These are phyloP conservation scores for Sinhomidia bicolor DNA, from an alignment of 2,888 invertebrate species.

Conservation along the genomic window DNA sequence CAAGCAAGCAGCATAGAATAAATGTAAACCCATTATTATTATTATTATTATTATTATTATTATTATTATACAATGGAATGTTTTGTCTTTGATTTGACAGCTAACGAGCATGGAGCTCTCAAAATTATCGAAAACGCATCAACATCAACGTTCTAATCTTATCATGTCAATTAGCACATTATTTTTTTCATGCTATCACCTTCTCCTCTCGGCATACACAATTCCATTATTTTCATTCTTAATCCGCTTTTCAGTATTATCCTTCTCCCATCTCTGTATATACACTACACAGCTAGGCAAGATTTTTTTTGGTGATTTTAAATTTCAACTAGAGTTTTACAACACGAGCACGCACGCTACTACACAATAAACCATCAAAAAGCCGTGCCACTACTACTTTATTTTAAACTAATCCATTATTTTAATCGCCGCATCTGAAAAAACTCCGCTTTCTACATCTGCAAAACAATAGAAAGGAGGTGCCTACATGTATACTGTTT, in stretches of 20 bases:
- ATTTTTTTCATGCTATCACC: slow-evolving; percentile 44
- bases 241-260: background rate
- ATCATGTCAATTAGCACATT: slow-evolving; percentile 42
- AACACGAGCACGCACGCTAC: background rate
- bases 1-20: background rate
- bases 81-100: background rate
- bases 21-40: background rate
- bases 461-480: slow-evolving; percentile 38
- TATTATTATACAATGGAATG: background rate
- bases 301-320: background rate
- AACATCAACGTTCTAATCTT: slow-evolving; percentile 30
- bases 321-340: background rate
- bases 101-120: background rate
- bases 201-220: background rate
- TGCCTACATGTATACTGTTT: background rate
- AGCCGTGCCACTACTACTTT: background rate
- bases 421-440: slow-evolving; percentile 29
- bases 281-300: background rate
- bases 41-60: too few species aligned
- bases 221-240: background rate
- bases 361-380: background rate
- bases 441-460: slow-evolving; percentile 35
- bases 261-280: background rate
- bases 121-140: slow-evolving; percentile 35
- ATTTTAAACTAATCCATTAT: slow-evolving; percentile 39